phyloP scores from a whole-genome alignment of 2,113 vertebrate species.

The Perognathus longimembris region DNA sequence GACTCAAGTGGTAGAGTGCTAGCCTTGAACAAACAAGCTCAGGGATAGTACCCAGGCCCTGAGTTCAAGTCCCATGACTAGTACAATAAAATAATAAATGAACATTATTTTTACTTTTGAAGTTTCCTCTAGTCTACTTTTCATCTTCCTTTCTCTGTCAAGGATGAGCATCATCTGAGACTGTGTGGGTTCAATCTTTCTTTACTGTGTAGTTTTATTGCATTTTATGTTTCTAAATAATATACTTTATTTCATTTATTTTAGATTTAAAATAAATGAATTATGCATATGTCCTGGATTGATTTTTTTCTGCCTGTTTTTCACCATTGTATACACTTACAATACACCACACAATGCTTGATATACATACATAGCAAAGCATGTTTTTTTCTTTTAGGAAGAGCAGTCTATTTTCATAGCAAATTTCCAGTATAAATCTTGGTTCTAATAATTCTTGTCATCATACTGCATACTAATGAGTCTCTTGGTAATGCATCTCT shows the following conservation, averaged over 20 bases:
- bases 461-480: not conserved
- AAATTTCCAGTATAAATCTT: not conserved
- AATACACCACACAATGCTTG: not conserved
- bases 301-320: not conserved
- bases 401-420: not conserved
- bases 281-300: not conserved
- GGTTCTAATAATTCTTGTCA: too few relatives aligned
- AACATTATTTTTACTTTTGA: not conserved
- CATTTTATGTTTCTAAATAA: conserved; percentile 2
- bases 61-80: too few relatives aligned
- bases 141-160: not conserved
- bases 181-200: not conserved
- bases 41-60: too few relatives aligned
- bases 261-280: not conserved
- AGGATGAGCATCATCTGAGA: not conserved
- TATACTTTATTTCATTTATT: conserved; percentile 30
- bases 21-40: too few relatives aligned
- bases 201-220: conserved; percentile 23
- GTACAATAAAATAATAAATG: not conserved
- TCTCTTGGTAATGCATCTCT: not conserved
- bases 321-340: not conserved
- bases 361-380: not conserved
- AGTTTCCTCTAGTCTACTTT: not conserved
- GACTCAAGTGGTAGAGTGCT: too few relatives aligned
- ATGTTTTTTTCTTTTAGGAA: not conserved